Evolutionary conservation across 2,113 vertebrate genomes (phyloP).

Genomic region (Stegastes partitus): DNA sequence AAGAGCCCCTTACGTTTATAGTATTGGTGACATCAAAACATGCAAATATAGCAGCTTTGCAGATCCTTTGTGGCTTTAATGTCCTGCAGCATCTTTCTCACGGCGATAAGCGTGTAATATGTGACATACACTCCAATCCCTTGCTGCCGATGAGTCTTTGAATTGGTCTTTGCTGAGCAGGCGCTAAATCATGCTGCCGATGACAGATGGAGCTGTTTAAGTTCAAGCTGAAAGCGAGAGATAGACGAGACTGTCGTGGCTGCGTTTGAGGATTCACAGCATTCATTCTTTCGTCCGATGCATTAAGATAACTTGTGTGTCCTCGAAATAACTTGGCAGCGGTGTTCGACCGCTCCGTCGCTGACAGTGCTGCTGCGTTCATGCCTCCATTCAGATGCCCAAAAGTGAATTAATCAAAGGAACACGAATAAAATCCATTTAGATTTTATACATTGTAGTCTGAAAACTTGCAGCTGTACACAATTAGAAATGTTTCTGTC

Average conservation of each 20-base stretch:
- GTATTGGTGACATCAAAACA: neutral
- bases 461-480: too few relatives aligned
- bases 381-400: neutral
- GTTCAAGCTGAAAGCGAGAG: conserved; percentile 8
- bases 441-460: neutral
- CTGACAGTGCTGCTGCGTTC: neutral
- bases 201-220: conserved; percentile 14
- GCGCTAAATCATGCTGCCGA: neutral
- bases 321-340: conserved; percentile 24
- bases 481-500: too few relatives aligned
- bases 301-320: conserved; percentile 34
- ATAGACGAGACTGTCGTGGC: conserved; percentile 16
- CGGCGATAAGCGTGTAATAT: conserved; percentile 13
- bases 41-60: neutral
- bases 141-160: conserved; percentile 17
- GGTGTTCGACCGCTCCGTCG: neutral
- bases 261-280: conserved; percentile 18
- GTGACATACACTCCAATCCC: neutral
- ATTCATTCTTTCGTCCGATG: conserved; percentile 26
- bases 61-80: conserved; percentile 25
- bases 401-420: conserved; percentile 9
- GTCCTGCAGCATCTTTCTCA: conserved; percentile 11
- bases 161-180: conserved; percentile 28
- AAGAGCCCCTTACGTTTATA: neutral
- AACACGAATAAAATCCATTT: neutral